Evolutionary conservation across 2,888 invertebrate species (phyloP).

Genomic region (Agriopis marginaria): DNA sequence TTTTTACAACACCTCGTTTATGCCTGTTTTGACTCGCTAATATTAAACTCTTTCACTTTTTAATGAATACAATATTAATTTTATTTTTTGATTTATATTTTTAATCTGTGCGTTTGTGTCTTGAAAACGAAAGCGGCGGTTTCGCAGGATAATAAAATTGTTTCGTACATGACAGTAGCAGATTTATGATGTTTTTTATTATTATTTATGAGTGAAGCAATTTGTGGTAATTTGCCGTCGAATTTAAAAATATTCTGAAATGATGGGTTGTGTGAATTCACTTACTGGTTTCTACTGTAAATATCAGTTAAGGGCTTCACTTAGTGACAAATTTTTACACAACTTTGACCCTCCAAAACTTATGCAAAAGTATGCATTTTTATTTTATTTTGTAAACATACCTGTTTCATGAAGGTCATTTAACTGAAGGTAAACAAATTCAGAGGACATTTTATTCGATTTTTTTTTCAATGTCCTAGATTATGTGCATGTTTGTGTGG

Average conservation of each 20-base stretch:
- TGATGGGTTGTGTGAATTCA: slow-evolving; percentile 13
- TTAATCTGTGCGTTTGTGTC: slow-evolving; percentile 41
- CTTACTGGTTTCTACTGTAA: not conserved
- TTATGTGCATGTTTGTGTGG: no score
- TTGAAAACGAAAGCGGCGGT: slow-evolving; percentile 42
- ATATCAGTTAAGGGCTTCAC: not conserved
- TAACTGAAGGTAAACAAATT: no score
- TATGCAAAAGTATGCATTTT: no score
- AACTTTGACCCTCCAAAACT: no score
- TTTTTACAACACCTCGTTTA: slow-evolving; percentile 52
- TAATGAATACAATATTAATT: slow-evolving; percentile 46
- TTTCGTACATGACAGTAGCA: slow-evolving; percentile 38
- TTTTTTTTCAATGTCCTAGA: no score
- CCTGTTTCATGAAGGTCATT: no score
- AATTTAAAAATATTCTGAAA: slow-evolving; percentile 14
- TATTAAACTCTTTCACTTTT: slow-evolving; percentile 59
- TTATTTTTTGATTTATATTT: slow-evolving; percentile 54
- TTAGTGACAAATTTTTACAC: no score
- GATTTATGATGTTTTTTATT: slow-evolving; percentile 37
- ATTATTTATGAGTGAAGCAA: slow-evolving; percentile 29
- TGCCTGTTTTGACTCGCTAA: slow-evolving; percentile 45
- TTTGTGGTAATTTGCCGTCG: slow-evolving; percentile 32
- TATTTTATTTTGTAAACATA: no score
- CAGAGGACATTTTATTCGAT: no score
- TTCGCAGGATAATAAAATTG: slow-evolving; percentile 44